These are phyloP conservation scores for Rambutsinella grinnellia DNA, from an alignment of 2,888 invertebrate species.

Conservation along the genomic window DNA sequence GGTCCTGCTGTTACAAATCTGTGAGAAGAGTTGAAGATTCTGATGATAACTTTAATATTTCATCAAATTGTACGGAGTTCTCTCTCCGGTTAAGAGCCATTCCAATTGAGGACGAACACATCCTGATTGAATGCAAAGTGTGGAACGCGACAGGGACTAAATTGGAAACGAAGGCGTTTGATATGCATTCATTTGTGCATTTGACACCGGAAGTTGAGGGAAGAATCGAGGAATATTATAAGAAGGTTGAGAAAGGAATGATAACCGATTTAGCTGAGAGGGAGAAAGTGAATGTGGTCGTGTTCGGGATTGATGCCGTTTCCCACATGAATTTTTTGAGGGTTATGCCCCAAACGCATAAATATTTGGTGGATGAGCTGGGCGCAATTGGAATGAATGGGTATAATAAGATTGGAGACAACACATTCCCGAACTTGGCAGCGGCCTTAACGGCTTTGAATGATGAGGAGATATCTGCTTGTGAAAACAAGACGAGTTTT, in stretches of 20 bases:
- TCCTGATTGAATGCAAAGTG: slow-evolving; percentile 38
- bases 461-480: slow-evolving; percentile 76
- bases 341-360: slow-evolving; percentile 69
- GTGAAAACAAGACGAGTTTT: slow-evolving; percentile 73
- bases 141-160: background rate
- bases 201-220: slow-evolving; percentile 37
- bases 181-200: slow-evolving; percentile 51
- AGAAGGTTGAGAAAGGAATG: background rate
- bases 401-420: slow-evolving; percentile 89
- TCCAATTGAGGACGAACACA: slow-evolving; percentile 31
- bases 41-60: no score
- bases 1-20: no score
- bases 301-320: slow-evolving; percentile 87
- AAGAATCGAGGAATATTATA: slow-evolving; percentile 14
- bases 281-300: slow-evolving; percentile 75
- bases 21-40: no score
- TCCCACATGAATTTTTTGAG: slow-evolving; percentile 88
- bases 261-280: background rate
- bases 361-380: slow-evolving; percentile 74
- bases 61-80: no score
- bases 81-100: no score
- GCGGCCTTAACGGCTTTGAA: slow-evolving; percentile 81
- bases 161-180: slow-evolving; percentile 16
- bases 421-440: slow-evolving; percentile 88
- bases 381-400: slow-evolving; percentile 84